A percentile compares a stretch with the other conserved stretches of the same genome.
Evolutionary conservation across 92 coral and sea anemone species (phyloP).

Genomic region (Parazoanthus darwini): DNA sequence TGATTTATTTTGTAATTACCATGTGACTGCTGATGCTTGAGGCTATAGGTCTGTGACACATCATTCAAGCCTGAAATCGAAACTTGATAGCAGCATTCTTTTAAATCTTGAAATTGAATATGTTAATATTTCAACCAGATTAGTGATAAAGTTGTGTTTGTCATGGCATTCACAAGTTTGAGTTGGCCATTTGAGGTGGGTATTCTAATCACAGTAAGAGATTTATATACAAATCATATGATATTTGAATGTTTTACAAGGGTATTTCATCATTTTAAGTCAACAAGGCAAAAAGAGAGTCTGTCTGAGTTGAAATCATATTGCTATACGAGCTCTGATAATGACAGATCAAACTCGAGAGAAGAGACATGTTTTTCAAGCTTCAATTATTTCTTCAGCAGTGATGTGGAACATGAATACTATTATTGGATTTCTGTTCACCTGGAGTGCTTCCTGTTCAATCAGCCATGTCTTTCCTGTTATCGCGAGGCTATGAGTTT

Average conservation of each 20-base stretch:
- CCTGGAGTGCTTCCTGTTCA: constrained; percentile 27
- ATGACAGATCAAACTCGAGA: background rate
- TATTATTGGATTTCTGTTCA: constrained; percentile 25
- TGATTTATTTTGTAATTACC: background rate
- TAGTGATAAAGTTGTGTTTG: constrained; percentile 34
- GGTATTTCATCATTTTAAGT: background rate
- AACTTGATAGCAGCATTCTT: constrained; percentile 38
- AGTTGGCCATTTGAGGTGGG: constrained; percentile 1
- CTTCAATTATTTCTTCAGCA: constrained; percentile 8
- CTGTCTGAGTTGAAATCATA: background rate
- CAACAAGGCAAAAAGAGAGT: background rate
- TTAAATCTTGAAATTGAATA: constrained; percentile 40
- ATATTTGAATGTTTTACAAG: background rate
- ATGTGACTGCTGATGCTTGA: constrained; percentile 23
- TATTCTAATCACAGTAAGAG: constrained; percentile 10
- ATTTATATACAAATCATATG: background rate
- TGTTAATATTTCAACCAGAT: constrained; percentile 37
- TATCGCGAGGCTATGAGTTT: background rate
- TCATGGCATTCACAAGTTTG: constrained; percentile 23
- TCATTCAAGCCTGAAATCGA: constrained; percentile 39
- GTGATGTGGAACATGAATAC: constrained; percentile 41
- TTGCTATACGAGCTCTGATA: constrained; percentile 8
- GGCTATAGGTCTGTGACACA: background rate
- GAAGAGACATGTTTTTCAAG: background rate
- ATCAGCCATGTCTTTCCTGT: constrained; percentile 26